A percentile compares a stretch with the other conserved stretches of the same genome.
Evolutionary conservation across 2,888 invertebrate species (phyloP).

Genomic region (Atethmia centrago): DNA sequence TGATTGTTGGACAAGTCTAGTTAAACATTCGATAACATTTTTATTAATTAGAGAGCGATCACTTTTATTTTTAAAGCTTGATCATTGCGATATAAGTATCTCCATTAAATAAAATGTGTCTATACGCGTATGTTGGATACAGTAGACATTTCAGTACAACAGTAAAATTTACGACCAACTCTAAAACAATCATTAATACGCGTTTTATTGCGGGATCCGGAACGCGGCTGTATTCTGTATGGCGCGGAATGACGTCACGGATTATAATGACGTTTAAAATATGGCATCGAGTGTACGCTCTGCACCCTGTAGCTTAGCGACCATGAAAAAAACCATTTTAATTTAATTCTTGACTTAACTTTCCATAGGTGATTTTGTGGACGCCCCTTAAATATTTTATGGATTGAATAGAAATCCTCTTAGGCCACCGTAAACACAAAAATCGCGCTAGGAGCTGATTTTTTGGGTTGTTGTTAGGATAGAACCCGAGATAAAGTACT

Average conservation of each 20-base stretch:
- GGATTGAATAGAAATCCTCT: too few relatives aligned
- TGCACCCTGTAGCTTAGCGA: background rate
- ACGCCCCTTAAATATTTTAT: background rate
- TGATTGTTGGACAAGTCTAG: background rate
- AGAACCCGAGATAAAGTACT: too few relatives aligned
- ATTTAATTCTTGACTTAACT: background rate
- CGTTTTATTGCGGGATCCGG: constrained; percentile 69
- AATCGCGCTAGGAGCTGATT: too few relatives aligned
- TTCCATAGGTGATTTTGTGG: background rate
- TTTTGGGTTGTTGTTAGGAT: too few relatives aligned
- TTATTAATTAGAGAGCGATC: background rate
- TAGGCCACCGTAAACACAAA: too few relatives aligned
- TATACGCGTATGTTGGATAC: constrained; percentile 42
- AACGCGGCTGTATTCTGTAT: constrained; percentile 65
- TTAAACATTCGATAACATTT: background rate
- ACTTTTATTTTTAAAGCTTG: background rate
- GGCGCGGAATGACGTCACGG: constrained; percentile 21
- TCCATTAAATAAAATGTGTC: constrained; percentile 37
- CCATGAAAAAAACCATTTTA: background rate
- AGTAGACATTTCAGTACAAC: constrained; percentile 61
- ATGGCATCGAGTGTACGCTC: background rate
- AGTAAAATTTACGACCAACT: constrained; percentile 73
- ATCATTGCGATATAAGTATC: background rate
- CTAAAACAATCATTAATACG: constrained; percentile 78
- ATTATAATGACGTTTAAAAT: constrained; percentile 37